Conservation (phyloP, 2,888 invertebrate species). For the Mantis religiosa region DNA sequence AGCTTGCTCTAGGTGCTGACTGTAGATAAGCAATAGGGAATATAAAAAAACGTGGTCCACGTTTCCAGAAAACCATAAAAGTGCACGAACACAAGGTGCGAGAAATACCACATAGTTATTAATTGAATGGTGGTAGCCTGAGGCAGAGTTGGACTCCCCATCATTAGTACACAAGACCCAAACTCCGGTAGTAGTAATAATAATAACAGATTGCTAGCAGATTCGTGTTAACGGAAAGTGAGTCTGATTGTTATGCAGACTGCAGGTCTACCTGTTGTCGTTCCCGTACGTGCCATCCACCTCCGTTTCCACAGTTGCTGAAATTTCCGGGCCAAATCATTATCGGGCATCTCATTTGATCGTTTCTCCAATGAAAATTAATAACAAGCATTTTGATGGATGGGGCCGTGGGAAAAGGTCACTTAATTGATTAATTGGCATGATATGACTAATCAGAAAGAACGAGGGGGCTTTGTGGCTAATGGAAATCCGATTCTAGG, state of each 20-base stretch:
- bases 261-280: neutral
- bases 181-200: neutral
- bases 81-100: too few relatives aligned
- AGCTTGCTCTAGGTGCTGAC: too few relatives aligned
- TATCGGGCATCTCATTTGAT: neutral
- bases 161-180: neutral
- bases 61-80: too few relatives aligned
- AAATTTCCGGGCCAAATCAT: neutral
- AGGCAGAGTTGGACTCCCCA: neutral
- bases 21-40: too few relatives aligned
- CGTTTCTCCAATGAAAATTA: neutral
- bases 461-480: neutral
- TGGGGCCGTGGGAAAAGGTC: neutral
- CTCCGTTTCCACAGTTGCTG: neutral
- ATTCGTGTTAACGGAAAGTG: neutral
- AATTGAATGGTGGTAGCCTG: too few relatives aligned
- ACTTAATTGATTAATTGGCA: neutral
- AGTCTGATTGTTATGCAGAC: neutral
- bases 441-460: neutral
- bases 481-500: neutral
- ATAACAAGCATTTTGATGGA: neutral
- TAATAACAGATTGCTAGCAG: neutral
- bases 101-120: too few relatives aligned
- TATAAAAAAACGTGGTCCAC: too few relatives aligned
- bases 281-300: neutral